Conservation (phyloP, 2,113 vertebrate genomes). For the Brienomyrus brachyistius region DNA sequence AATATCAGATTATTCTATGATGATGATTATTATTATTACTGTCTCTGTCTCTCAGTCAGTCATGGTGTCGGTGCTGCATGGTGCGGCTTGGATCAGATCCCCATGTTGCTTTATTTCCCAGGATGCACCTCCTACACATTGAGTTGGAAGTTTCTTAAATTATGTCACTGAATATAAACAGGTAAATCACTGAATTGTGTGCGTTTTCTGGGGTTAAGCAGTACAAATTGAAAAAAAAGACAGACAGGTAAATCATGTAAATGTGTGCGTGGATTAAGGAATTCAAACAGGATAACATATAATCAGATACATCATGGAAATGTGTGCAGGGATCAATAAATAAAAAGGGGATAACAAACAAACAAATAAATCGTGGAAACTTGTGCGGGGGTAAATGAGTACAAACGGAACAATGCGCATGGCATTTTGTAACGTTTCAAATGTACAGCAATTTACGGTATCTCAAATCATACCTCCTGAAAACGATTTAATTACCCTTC, state of each 20-base stretch:
- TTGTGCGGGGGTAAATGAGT: not conserved
- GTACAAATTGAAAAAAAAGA: not conserved
- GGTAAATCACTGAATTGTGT: slow-evolving; percentile 15
- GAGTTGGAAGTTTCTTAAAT: slow-evolving; percentile 40
- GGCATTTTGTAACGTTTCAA: not conserved
- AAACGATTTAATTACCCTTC: not conserved
- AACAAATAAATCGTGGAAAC: not conserved
- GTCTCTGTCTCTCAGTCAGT: slow-evolving; percentile 37
- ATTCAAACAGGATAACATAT: not conserved
- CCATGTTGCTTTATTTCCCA: slow-evolving; percentile 73
- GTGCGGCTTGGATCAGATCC: slow-evolving; percentile 50
- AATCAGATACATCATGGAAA: not conserved
- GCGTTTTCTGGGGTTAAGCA: not conserved
- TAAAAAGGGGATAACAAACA: not conserved
- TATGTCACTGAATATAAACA: slow-evolving; percentile 22
- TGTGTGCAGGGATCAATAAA: not conserved
- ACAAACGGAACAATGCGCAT: not conserved
- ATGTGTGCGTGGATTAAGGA: not conserved
- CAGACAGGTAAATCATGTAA: not conserved
- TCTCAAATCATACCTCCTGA: not conserved
- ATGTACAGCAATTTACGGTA: not conserved
- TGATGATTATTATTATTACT: slow-evolving; percentile 28
- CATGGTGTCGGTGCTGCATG: slow-evolving; percentile 42
- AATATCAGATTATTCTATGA: slow-evolving; percentile 26
- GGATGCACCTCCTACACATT: slow-evolving; percentile 62